phyloP scores from a whole-genome alignment of 2,113 vertebrate genomes.

The Channa maculata region DNA sequence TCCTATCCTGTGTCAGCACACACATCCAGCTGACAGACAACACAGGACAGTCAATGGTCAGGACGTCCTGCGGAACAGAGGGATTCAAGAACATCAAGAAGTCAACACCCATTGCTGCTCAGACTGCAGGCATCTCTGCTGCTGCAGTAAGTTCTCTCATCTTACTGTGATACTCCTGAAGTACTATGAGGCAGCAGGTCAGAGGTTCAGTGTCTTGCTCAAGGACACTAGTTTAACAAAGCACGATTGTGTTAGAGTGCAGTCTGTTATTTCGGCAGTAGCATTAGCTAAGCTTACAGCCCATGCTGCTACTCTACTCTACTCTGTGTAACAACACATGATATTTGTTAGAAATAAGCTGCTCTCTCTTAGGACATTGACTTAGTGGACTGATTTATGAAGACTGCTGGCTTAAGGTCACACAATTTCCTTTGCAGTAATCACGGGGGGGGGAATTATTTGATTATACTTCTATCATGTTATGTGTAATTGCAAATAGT shows the following conservation, averaged over 20 bases:
- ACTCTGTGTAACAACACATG: slow-evolving; percentile 1
- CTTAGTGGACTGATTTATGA: slow-evolving; percentile 8
- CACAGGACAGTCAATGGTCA: slow-evolving; percentile 78
- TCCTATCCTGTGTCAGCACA: slow-evolving; percentile 82
- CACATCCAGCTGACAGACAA: slow-evolving; percentile 90
- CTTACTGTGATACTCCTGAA: not conserved
- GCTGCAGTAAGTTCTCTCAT: slow-evolving; percentile 83
- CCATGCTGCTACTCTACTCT: not conserved
- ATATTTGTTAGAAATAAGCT: slow-evolving; percentile 19
- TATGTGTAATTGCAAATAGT: not conserved
- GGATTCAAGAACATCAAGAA: slow-evolving; percentile 95
- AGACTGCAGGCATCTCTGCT: slow-evolving; percentile 90
- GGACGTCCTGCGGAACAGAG: slow-evolving; percentile 91
- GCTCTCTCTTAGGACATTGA: not conserved
- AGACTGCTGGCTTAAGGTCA: slow-evolving; percentile 15
- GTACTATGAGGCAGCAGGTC: not conserved
- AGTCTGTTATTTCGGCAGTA: too few species aligned
- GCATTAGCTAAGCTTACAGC: slow-evolving; percentile 6
- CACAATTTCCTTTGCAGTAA: not conserved
- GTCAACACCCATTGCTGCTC: slow-evolving; percentile 90
- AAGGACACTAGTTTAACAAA: not conserved
- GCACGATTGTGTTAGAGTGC: too few species aligned
- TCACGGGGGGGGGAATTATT: not conserved
- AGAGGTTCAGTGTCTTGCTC: not conserved
- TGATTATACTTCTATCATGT: not conserved